Conservation (phyloP, 2,888 invertebrate species). For the Machimus atricapillus region DNA sequence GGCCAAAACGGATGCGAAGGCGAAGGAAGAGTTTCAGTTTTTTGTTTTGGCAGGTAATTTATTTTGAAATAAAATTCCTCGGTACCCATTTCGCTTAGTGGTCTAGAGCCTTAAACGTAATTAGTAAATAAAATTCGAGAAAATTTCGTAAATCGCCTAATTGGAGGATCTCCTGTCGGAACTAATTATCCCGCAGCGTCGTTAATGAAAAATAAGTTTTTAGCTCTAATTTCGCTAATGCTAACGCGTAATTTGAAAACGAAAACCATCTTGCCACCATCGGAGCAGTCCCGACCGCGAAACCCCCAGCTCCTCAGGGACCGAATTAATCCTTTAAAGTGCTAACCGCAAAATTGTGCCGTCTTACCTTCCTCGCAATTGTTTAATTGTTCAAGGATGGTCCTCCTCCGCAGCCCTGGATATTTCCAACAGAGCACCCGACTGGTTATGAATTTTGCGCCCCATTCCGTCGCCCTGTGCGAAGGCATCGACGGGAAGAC, state of each 20-base stretch:
- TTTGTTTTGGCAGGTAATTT: background rate
- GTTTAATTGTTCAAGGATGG: constrained; percentile 18
- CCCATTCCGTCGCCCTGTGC: background rate
- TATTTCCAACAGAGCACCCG: background rate
- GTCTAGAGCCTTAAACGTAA: background rate
- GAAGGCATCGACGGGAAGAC: constrained; percentile 21
- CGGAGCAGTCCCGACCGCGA: background rate
- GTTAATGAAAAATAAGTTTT: constrained; percentile 40
- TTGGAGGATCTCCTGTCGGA: background rate
- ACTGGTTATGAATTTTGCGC: constrained; percentile 40
- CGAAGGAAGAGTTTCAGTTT: background rate
- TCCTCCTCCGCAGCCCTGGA: background rate
- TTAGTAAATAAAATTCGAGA: constrained; percentile 25
- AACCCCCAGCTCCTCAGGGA: constrained; percentile 28
- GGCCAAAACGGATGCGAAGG: background rate
- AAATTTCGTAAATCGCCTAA: background rate
- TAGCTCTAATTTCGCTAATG: constrained; percentile 41
- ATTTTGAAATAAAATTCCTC: background rate
- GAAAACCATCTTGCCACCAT: constrained; percentile 10
- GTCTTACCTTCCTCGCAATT: constrained; percentile 22
- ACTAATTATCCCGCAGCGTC: constrained; percentile 33
- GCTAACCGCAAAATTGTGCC: constrained; percentile 40
- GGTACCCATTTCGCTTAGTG: background rate
- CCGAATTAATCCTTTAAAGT: constrained; percentile 48
- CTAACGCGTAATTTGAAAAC: constrained; percentile 38